Evolutionary conservation across 2,113 vertebrate species (phyloP).

Genomic region (Microtus ochrogaster): DNA sequence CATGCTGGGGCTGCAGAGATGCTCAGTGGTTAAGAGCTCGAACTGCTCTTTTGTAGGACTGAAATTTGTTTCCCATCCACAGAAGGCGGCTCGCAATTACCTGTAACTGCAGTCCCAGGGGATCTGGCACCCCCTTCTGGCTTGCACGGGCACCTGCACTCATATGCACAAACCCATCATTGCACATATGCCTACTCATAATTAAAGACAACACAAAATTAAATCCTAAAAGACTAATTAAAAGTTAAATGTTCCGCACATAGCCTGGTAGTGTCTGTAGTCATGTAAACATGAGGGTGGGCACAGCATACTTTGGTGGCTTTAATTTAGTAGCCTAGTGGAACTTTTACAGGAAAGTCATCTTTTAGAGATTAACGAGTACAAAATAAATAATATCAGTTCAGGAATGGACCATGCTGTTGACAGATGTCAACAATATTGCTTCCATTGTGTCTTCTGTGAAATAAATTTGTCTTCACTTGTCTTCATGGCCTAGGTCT

Average conservation of each 20-base stretch:
- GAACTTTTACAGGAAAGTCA: not conserved
- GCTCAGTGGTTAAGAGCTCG: not conserved
- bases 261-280: constrained; percentile 1
- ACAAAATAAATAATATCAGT: not conserved
- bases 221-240: not conserved
- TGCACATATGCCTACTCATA: rapidly evolving
- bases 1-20: not conserved
- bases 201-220: not conserved
- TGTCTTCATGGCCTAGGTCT: not conserved
- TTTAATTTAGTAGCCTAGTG: not conserved
- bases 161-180: not conserved
- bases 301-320: not conserved
- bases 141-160: too few species aligned
- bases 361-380: not conserved
- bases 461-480: constrained; percentile 3
- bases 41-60: not conserved
- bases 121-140: not conserved
- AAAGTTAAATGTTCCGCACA: not conserved
- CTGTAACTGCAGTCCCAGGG: not conserved
- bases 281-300: not conserved
- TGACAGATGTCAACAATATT: not conserved
- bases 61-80: not conserved
- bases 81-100: not conserved
- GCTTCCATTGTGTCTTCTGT: not conserved
- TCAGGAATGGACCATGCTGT: not conserved